Percentiles rank a stretch among this genome's conserved stretches.
These are phyloP conservation scores for Samia ricini DNA, from an alignment of 1,140 invertebrate genomes.

Conservation along the genomic window DNA sequence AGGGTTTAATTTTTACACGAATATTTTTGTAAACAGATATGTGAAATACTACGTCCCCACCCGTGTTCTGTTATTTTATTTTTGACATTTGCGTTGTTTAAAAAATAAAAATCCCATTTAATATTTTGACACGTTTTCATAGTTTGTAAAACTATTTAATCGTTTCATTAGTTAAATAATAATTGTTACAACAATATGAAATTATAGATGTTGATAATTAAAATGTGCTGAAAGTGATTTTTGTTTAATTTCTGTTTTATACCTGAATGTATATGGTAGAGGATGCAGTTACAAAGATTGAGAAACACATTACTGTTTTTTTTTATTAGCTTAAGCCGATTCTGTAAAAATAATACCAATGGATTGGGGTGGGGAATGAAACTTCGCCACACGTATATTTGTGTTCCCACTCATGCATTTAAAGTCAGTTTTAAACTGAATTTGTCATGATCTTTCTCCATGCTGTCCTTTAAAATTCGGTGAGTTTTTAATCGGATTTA, in stretches of 20 bases:
- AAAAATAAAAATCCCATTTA: not conserved
- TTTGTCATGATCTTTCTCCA: too few relatives aligned
- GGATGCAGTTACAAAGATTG: too few relatives aligned
- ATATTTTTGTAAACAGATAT: conserved; percentile 18
- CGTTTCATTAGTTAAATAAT: conserved; percentile 35
- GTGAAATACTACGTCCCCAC: conserved; percentile 35
- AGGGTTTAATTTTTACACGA: conserved; percentile 16
- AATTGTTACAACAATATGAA: conserved; percentile 53
- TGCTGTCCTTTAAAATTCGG: too few relatives aligned
- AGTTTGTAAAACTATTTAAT: not conserved
- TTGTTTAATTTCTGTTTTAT: conserved; percentile 23
- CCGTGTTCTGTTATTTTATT: not conserved
- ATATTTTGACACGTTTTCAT: not conserved
- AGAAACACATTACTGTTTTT: too few relatives aligned
- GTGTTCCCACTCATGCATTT: too few relatives aligned
- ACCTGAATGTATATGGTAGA: too few relatives aligned
- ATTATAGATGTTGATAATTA: conserved; percentile 72
- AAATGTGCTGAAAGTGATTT: conserved; percentile 60
- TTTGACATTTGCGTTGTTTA: not conserved
- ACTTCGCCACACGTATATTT: too few relatives aligned
- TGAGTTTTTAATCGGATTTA: too few relatives aligned
- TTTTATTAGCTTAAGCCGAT: too few relatives aligned
- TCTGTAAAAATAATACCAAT: too few relatives aligned
- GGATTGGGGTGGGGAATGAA: too few relatives aligned
- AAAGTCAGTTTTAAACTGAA: too few relatives aligned